Evolutionary conservation across 2,797 vertebrate species (phyloP).

Genomic region (Pyrocephalus nanus): DNA sequence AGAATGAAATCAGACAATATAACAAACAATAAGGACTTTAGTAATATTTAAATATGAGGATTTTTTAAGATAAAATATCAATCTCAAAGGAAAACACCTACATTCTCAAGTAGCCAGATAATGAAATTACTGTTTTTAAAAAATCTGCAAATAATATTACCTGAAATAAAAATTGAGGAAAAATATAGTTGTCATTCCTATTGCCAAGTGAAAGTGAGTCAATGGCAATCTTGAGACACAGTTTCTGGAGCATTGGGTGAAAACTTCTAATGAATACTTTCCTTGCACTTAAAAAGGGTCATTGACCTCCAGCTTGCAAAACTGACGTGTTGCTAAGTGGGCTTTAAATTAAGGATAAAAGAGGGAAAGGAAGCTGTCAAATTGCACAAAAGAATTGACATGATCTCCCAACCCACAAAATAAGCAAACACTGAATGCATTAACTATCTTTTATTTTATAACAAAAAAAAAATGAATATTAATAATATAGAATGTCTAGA

Average conservation of each 20-base stretch:
- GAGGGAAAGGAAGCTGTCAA: background rate
- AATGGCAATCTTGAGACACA: background rate
- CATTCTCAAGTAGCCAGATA: background rate
- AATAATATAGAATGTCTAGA: background rate
- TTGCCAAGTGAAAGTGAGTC: background rate
- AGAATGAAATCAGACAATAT: background rate
- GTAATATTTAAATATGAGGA: background rate
- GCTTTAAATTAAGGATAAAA: conserved; percentile 1
- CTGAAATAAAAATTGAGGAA: background rate
- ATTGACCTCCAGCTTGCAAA: background rate
- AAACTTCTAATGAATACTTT: background rate
- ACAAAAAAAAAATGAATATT: background rate
- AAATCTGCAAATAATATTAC: background rate
- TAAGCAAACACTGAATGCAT: background rate
- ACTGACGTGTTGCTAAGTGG: background rate
- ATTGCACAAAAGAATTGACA: background rate
- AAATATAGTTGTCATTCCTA: background rate
- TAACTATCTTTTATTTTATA: background rate
- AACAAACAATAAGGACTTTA: background rate
- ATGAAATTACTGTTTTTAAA: background rate
- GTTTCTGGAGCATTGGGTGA: background rate
- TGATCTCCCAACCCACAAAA: background rate
- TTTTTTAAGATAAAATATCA: background rate
- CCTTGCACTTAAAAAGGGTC: background rate
- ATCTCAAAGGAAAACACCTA: background rate